These are phyloP conservation scores for Micoletzkya japonica DNA, from an alignment of 2,888 invertebrate genomes.

Conservation along the genomic window DNA sequence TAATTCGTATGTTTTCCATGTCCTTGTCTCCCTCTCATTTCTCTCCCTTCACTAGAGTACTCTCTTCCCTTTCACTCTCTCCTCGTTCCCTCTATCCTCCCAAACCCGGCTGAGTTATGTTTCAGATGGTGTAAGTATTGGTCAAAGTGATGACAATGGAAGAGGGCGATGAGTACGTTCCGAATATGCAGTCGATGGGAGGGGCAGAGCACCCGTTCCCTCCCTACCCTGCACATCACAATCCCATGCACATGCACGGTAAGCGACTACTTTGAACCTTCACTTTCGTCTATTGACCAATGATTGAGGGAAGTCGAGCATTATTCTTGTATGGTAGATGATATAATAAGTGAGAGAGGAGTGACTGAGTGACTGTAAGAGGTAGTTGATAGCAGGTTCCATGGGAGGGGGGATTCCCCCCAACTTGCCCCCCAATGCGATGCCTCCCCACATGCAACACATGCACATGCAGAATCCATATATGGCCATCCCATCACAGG, in stretches of 20 bases:
- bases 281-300: not conserved
- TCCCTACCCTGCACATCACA: not conserved
- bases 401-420: constrained; percentile 6
- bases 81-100: not conserved
- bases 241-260: constrained; percentile 20
- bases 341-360: not conserved
- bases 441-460: constrained; percentile 24
- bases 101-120: not conserved
- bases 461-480: constrained; percentile 27
- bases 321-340: not conserved
- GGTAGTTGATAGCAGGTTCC: too few relatives aligned
- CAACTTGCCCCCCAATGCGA: not conserved
- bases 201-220: not conserved
- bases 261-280: not conserved
- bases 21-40: not conserved
- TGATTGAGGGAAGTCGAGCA: not conserved
- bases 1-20: not conserved
- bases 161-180: constrained; percentile 21
- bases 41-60: not conserved
- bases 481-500: constrained; percentile 19
- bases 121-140: not conserved
- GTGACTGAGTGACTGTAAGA: too few relatives aligned
- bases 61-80: constrained; percentile 3
- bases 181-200: constrained; percentile 17
- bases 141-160: not conserved